Evolutionary conservation across 2,113 vertebrate genomes (phyloP), one percentile per base, ranked within the genome.

Genomic region (Perognathus longimembris): DNA sequence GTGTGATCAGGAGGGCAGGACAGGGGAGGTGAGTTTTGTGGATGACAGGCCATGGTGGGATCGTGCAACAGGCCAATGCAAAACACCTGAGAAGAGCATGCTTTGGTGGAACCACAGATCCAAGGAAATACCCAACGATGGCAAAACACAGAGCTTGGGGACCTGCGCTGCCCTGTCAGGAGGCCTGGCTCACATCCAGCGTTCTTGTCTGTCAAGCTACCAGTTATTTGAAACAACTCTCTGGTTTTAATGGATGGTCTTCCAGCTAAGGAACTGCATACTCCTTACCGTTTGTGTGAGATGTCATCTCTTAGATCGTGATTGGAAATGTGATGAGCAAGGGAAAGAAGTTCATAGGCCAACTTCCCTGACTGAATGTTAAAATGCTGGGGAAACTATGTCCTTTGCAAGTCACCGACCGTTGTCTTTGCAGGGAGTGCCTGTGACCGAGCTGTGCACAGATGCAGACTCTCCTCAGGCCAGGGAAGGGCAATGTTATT

Each of bases 111-210:
- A 24, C 24, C 61, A 63, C 24, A 24, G 61, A 63, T 22, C 21
- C 61, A 59, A 45, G 50, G 1, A 22, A n/a, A 10, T 26, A 1
- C 22, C 17, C 42, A 21, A 36, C 12, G 61, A 63, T 3, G 34
- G n/a, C 21, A 26, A 5, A 3, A 5, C 1, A 10, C 0, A 10
- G 3, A 3, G 0, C 2, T 7, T n/a, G n/a, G n/a, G n/a, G n/a
- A n/a, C n/a, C n/a, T n/a, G n/a, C n/a, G n/a, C n/a, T n/a, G n/a
- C n/a, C n/a, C n/a, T n/a, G n/a, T n/a, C n/a, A 5, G 28, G 10
- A 10, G 6, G 17, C 15, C 24, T 0, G 7, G 7, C 2, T 1
- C 21, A 0, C 24, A 45, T 45, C 61, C 54, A 2, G 2, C 26
- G 0, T 4, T 7, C 66, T 74, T 24, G 1, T 28, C 2, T 9